phyloP scores from a whole-genome alignment of 2,113 vertebrate species.

The Hydrochoerus hydrochaeris region DNA sequence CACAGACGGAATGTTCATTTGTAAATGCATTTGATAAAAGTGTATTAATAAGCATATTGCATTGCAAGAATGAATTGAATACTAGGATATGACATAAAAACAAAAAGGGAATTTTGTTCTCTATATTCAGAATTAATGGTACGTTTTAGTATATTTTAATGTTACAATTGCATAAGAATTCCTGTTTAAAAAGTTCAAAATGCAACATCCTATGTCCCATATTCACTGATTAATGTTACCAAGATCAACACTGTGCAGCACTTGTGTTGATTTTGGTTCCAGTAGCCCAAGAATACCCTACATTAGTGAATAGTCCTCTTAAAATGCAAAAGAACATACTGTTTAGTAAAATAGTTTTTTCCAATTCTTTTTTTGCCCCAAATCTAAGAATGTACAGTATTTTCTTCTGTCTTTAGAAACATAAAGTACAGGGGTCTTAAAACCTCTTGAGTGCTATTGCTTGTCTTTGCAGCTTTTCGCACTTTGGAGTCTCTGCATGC shows the following conservation, averaged over 20 bases:
- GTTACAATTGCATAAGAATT: neutral
- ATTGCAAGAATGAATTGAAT: neutral
- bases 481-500: neutral
- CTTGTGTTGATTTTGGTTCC: neutral
- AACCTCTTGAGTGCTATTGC: neutral
- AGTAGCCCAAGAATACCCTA: neutral
- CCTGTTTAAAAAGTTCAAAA: neutral
- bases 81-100: neutral
- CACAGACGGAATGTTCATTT: neutral
- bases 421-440: neutral
- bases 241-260: neutral
- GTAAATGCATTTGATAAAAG: neutral
- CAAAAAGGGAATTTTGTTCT: neutral
- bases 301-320: neutral
- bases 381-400: neutral
- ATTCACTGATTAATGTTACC: neutral
- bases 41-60: neutral
- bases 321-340: neutral
- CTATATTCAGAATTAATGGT: neutral
- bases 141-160: neutral
- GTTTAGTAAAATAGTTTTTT: neutral
- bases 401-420: neutral
- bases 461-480: neutral
- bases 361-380: neutral
- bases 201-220: neutral